Base-by-base conservation (phyloP, 2,888 invertebrate species). In the Vesta saturnalis region DNA sequence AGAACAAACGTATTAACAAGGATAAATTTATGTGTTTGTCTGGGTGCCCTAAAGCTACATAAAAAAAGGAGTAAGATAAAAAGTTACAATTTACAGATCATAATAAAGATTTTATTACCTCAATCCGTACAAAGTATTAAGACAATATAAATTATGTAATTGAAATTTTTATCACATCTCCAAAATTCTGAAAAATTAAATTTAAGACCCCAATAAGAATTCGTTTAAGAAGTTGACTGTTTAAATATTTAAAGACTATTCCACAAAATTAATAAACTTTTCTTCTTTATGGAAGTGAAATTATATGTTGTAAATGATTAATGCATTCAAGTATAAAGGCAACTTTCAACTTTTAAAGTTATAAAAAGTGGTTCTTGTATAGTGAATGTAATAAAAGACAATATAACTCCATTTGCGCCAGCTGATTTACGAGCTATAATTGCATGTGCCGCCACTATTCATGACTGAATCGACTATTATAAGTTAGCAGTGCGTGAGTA, bases 401-500 rank as follows among this genome's bases (percentile, higher is more conserved):
- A 79, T 80, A 80, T 77, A 79, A 79, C 78, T 81, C 79, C 79
- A 81, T 82, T 81, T 79, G 75, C 76, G 79, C 69, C 74, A 69
- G 69, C 70, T 82, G 81, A 82, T 82, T 81, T 82, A 82, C 77
- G 78, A 76, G 71, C 76, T 75, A 76, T 81, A 81, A 81, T 82
- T 81, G 81, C 81, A 80, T 81, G 81, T 80, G 80, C 76, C 76
- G 78, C 76, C 77, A 78, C 79, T 79, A 79, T 81, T 80, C 81
- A 77, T 72, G 76, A 74, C 71, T 72, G 76, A 74, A 77, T 77
- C 77, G 76, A 72, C 67, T 76, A 77, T 79, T 78, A 77, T 76
- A 77, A 76, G 76, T 78, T 76, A 74, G 71, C 74, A 72, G 77
- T 78, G 79, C 78, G 79, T 78, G 80, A 80, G 78, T 60, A 71